Percentiles rank a stretch among this genome's conserved stretches.
phyloP scores from a whole-genome alignment of 2,888 invertebrate genomes.

The Diloba caeruleocephala region DNA sequence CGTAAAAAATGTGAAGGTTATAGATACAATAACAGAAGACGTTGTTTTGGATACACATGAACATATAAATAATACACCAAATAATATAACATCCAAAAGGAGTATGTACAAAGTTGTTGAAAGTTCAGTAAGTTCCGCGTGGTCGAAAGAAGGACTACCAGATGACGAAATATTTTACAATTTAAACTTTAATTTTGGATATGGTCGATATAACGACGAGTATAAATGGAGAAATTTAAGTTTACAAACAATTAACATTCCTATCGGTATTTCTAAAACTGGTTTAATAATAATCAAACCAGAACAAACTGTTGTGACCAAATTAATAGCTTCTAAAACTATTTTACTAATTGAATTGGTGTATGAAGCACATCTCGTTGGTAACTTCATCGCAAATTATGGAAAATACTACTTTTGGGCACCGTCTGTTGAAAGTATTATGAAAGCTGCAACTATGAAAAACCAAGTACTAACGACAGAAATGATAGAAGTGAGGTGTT shows the following conservation, averaged over 20 bases:
- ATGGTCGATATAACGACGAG: slow-evolving; percentile 51
- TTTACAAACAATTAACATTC: slow-evolving; percentile 44
- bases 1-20: slow-evolving; percentile 60
- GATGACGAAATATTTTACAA: slow-evolving; percentile 62
- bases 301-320: slow-evolving; percentile 59
- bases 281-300: slow-evolving; percentile 60
- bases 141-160: slow-evolving; percentile 66
- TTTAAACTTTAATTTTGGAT: slow-evolving; percentile 61
- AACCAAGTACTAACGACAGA: slow-evolving; percentile 72
- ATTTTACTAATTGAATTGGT: slow-evolving; percentile 66
- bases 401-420: slow-evolving; percentile 79
- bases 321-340: slow-evolving; percentile 65
- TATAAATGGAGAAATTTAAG: slow-evolving; percentile 69
- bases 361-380: slow-evolving; percentile 65
- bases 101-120: slow-evolving; percentile 59
- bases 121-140: slow-evolving; percentile 62
- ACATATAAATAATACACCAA: slow-evolving; percentile 69
- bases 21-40: slow-evolving; percentile 66
- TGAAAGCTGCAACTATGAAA: slow-evolving; percentile 68
- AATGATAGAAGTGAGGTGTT: slow-evolving; percentile 69
- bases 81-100: slow-evolving; percentile 50
- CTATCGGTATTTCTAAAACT: slow-evolving; percentile 59
- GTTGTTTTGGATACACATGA: slow-evolving; percentile 60
- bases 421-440: slow-evolving; percentile 68
- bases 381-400: slow-evolving; percentile 70